These are phyloP conservation scores for Liasis olivaceus DNA, from an alignment of 2,797 vertebrate genomes.

Conservation along the genomic window DNA sequence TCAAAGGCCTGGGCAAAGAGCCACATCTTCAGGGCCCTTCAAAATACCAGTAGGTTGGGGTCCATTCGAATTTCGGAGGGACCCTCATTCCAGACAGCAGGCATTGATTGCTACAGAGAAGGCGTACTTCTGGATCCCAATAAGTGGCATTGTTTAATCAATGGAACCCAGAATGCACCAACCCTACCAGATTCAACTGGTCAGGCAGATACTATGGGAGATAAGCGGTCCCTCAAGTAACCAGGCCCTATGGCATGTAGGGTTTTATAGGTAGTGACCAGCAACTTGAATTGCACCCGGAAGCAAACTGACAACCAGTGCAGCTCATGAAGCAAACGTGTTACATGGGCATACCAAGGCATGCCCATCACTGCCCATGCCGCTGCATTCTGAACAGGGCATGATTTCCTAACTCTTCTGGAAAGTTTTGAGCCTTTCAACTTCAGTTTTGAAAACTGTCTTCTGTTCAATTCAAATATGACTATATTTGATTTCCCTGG, in stretches of 20 bases:
- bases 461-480: not conserved
- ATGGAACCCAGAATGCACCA: not conserved
- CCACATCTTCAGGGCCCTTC: not conserved
- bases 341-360: not conserved
- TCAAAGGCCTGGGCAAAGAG: not conserved
- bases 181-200: not conserved
- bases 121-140: not conserved
- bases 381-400: not conserved
- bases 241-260: not conserved
- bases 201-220: not conserved
- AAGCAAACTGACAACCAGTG: not conserved
- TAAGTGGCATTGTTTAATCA: not conserved
- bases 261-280: not conserved
- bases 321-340: not conserved
- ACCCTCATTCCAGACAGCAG: not conserved
- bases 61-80: not conserved
- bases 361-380: not conserved
- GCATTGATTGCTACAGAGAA: not conserved
- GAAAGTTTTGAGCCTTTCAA: not conserved
- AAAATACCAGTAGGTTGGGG: not conserved
- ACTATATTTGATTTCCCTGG: not conserved
- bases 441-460: not conserved
- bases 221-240: not conserved
- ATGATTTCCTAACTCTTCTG: not conserved
- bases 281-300: not conserved